Base-by-base conservation (phyloP, 2,113 vertebrate species). In the Etheostoma spectabile region DNA sequence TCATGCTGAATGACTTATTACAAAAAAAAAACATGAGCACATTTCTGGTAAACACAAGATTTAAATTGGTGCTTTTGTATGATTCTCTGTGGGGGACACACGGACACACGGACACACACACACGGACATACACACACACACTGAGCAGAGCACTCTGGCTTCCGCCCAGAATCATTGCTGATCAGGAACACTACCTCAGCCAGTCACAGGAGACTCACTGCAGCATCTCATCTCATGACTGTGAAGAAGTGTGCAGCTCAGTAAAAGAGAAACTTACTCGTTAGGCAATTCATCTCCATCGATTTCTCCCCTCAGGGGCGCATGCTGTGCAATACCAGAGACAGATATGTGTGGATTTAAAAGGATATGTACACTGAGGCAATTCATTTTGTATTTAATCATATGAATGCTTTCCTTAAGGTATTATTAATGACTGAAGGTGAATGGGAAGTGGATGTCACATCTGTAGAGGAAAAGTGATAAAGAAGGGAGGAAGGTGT, bases 281-380 rank as follows among this genome's bases (percentile, higher is more conserved):
- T 78, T 81, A 79, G 65, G 71, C 66, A 69, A 87, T 94, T 87
- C 61, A 90, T 88, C 85, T 86, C 74, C 75, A 89, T 84, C 71
- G 89, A 90, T 89, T 90, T 83, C 76, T 77, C n/a, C 71, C 77
- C 79, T 74, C 81, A n/a, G 62, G 62, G 71, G 68, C n/a, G 38
- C 42, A 72, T 56, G 48, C 22, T 60, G 66, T 61, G 82, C 78
- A 82, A 51, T 69, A 80, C 78, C 64, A 63, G 24, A 56, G 55
- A 18, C 13, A n/a, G 66, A 53, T 74, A 48, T 22, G 59, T 48
- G 70, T 74, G 74, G 74, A 80, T 88, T 76, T 64, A 73, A 55
- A 62, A 83, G 77, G 83, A 83, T 70, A 42, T 48, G 65, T 82
- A 53, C 52, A 73, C 15, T 2, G n/a, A 74, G 48, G 57, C 53